Percentiles rank a stretch among this genome's conserved stretches.
phyloP scores from a whole-genome alignment of 2,888 invertebrate genomes.

The Andricus quercusramuli region DNA sequence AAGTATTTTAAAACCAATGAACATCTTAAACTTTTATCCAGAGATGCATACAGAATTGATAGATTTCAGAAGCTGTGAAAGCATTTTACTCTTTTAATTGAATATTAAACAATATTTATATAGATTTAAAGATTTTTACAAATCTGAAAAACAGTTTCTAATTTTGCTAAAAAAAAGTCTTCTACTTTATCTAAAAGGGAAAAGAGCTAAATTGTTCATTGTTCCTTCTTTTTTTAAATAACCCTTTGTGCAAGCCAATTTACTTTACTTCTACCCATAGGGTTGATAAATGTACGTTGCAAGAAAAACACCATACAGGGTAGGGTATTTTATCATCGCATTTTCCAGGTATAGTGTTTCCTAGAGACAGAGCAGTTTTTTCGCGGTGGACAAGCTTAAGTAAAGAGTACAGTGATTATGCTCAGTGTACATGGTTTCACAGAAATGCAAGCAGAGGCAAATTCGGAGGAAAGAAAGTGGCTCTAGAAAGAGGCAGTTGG shows the following conservation, averaged over 20 bases:
- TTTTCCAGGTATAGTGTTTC: slow-evolving; percentile 17
- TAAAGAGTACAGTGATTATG: slow-evolving; percentile 38
- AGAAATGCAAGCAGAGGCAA: slow-evolving; percentile 30
- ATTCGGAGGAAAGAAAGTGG: slow-evolving; percentile 28
- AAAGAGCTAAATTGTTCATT: neutral
- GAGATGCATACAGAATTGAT: too few relatives aligned
- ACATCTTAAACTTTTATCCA: too few relatives aligned
- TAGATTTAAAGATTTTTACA: too few relatives aligned
- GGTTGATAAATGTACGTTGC: neutral
- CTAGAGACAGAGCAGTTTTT: slow-evolving; percentile 24
- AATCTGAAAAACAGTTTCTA: neutral
- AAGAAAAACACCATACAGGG: neutral
- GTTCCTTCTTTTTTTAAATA: neutral
- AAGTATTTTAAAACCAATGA: too few relatives aligned
- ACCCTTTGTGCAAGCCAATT: neutral
- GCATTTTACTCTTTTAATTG: too few relatives aligned
- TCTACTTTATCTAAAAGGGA: neutral
- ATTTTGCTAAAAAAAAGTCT: neutral
- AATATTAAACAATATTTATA: too few relatives aligned
- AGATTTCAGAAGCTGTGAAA: too few relatives aligned
- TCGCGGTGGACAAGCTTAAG: slow-evolving; percentile 27
- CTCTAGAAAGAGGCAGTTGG: slow-evolving; percentile 32
- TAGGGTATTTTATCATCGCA: slow-evolving; percentile 30
- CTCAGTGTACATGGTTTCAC: slow-evolving; percentile 36
- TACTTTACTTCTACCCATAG: neutral